Percentiles rank a stretch among this genome's conserved stretches.
Evolutionary conservation across 2,888 invertebrate genomes (phyloP).

Genomic region (Pseudococcus viburni): DNA sequence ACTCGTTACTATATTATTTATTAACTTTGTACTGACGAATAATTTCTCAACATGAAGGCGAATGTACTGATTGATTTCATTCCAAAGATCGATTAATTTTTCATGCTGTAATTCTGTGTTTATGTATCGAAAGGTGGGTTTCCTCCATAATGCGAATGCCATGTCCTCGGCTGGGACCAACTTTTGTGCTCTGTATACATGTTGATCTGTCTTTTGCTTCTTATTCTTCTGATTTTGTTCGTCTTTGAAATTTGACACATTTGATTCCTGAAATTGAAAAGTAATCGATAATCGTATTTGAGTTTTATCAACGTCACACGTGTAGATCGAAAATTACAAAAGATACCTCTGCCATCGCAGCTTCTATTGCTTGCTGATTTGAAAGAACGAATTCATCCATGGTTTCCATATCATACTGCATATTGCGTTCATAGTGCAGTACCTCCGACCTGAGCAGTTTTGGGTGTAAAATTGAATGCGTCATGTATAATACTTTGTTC

Average conservation of each 20-base stretch:
- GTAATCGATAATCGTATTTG: background rate
- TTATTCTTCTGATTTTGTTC: background rate
- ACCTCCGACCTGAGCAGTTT: no score
- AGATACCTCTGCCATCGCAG: background rate
- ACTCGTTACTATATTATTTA: background rate
- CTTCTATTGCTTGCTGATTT: background rate
- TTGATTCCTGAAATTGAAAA: background rate
- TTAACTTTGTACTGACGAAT: no score
- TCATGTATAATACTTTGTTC: no score
- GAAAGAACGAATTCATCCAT: background rate
- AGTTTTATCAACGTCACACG: no score
- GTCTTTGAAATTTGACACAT: background rate
- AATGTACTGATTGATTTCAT: background rate
- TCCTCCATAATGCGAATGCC: conserved; percentile 4
- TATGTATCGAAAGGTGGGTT: background rate
- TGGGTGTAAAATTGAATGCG: no score
- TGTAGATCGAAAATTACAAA: background rate
- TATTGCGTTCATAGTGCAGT: no score
- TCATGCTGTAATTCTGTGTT: background rate
- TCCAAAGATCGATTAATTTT: background rate
- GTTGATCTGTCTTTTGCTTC: background rate
- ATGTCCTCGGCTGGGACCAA: background rate
- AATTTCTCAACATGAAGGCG: background rate
- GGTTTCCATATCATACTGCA: background rate
- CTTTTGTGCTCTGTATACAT: background rate